Conservation (phyloP, 2,113 vertebrate species). For the Condylura cristata region DNA sequence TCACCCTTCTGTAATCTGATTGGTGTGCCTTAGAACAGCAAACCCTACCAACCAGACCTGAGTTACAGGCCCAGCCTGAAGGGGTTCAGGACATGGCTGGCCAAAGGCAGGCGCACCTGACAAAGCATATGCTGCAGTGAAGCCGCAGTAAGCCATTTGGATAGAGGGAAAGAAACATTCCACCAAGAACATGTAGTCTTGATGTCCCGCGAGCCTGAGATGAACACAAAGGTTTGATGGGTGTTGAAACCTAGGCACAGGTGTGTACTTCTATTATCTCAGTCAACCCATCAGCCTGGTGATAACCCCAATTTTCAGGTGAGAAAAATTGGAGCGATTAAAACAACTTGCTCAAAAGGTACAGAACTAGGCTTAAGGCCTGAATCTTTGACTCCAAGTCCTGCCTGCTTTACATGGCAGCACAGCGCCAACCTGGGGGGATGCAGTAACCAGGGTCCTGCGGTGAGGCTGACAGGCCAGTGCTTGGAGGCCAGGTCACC, state of each 20-base stretch:
- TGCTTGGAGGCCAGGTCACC: fast-evolving
- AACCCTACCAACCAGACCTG: neutral
- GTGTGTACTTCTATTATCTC: neutral
- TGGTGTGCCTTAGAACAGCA: neutral
- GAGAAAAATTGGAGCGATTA: neutral
- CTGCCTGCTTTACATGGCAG: neutral
- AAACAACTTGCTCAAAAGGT: neutral
- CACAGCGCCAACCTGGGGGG: neutral
- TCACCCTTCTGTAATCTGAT: neutral
- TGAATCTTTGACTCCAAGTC: neutral
- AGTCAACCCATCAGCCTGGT: neutral
- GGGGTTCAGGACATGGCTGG: neutral
- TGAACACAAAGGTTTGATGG: neutral
- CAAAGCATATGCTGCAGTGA: too few species aligned
- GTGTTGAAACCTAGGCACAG: neutral
- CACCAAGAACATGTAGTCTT: neutral
- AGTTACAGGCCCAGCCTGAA: neutral
- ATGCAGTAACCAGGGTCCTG: neutral
- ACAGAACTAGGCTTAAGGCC: neutral
- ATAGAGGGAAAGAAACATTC: neutral
- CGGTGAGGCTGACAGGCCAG: neutral
- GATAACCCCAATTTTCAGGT: neutral
- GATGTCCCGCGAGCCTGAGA: neutral
- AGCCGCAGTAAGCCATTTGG: neutral
- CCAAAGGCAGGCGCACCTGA: neutral